Evolutionary conservation across 35 echinoderm and acorn worm genomes (phyloP), one percentile per base, ranked within the genome.

Genomic region (Heliocidaris erythrogramma): DNA sequence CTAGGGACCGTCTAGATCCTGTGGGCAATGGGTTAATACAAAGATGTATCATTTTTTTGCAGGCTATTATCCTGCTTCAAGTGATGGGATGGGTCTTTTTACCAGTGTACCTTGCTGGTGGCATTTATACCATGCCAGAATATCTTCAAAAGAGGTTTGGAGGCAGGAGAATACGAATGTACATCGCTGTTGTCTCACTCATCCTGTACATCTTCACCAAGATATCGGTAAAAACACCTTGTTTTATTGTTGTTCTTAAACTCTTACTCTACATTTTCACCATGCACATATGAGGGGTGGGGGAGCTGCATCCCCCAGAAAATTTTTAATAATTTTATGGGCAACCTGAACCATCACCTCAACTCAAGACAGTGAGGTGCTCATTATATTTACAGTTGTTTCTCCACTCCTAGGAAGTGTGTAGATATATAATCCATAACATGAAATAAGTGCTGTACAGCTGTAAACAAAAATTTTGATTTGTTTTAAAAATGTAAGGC

Each of bases 121-220:
- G 96, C n/a, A 95, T 99, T n/a, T 99, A 96, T 69, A 99, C 98
- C 32, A 97, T 99, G 96, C 98, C 98, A 0, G 98, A 99, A 30
- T 99, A 99, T 86, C 94, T 99, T 8, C 96, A 97, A 84, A 97
- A 96, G 90, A 65, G 98, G 24, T 96, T 99, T 78, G 98, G 98
- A 47, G 95, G 98, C 8, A 92, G 96, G 84, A 56, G 98, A 32
- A 95, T 99, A 12, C 93, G 96, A 90, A 97, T 99, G 96, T 99
- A 99, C 92, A 94, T 96, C 21, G 95, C 98, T 42, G 49, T 97
- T 16, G 94, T 99, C 32, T 97, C 96, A 13, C 95, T 99, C 0
- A 47, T 97, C 7, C 88, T 99, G 17, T 97, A 97, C 94, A 97
- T 99, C 48, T 99, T 99, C 93, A 96, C 96, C 4, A 97, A 99